These are phyloP conservation scores for Centropus unirufus DNA, from an alignment of 2,113 vertebrate species.

Conservation along the genomic window DNA sequence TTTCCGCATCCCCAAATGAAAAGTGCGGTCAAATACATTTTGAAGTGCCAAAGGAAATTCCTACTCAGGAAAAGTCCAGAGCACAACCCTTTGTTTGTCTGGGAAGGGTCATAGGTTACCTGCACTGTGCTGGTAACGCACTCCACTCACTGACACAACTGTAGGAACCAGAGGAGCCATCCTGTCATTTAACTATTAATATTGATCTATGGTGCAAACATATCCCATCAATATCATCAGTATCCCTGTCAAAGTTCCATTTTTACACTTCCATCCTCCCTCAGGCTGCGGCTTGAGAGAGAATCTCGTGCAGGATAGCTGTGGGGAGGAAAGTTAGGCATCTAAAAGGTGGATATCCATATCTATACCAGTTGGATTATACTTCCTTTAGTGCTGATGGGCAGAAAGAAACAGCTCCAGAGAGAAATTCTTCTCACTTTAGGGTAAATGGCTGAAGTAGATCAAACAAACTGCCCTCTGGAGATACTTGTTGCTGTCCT, in stretches of 20 bases:
- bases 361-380: neutral
- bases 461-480: neutral
- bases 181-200: neutral
- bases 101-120: neutral
- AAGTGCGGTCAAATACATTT: neutral
- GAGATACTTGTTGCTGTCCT: neutral
- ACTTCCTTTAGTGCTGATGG: neutral
- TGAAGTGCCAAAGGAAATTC: neutral
- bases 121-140: neutral
- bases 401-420: neutral
- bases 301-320: neutral
- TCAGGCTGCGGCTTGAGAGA: neutral
- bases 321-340: neutral
- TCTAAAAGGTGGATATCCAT: neutral
- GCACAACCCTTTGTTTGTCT: neutral
- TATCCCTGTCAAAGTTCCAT: neutral
- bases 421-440: neutral
- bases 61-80: neutral
- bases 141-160: neutral
- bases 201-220: neutral
- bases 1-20: neutral
- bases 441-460: neutral
- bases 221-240: neutral
- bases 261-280: neutral
- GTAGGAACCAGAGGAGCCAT: neutral